Percentiles rank a stretch among this genome's conserved stretches.
These are phyloP conservation scores for Acanthis flammea DNA, from an alignment of 2,797 vertebrate species.

Conservation along the genomic window DNA sequence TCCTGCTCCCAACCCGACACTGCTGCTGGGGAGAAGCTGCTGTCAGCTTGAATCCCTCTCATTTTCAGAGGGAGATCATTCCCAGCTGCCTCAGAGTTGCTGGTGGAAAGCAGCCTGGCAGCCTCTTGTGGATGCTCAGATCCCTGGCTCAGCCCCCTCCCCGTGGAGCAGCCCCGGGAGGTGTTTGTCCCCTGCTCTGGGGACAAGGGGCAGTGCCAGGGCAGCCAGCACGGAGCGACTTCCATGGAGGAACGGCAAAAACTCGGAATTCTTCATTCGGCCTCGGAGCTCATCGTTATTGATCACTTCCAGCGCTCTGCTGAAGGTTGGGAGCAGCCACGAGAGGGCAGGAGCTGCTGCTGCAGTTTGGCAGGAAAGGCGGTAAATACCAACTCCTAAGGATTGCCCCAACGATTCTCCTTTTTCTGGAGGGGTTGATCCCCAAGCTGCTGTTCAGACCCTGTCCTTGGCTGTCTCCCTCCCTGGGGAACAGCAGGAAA, in stretches of 20 bases:
- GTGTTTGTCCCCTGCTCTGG: not conserved
- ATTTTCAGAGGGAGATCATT: not conserved
- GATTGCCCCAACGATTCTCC: not conserved
- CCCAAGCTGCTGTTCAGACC: not conserved
- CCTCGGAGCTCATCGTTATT: not conserved
- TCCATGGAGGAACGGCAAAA: not conserved
- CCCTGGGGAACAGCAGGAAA: accelerated
- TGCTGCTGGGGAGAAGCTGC: not conserved
- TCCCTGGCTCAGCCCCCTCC: not conserved
- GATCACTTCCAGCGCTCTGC: not conserved
- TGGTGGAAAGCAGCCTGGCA: not conserved
- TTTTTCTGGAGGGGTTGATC: not conserved
- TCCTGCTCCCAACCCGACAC: not conserved
- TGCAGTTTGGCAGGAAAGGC: not conserved
- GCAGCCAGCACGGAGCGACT: not conserved
- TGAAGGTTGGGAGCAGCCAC: not conserved
- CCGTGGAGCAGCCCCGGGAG: accelerated
- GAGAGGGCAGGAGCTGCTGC: conserved; percentile 22
- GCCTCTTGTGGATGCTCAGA: not conserved
- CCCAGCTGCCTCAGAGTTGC: not conserved
- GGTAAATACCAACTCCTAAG: not conserved
- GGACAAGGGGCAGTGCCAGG: not conserved
- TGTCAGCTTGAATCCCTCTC: not conserved
- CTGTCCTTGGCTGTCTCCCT: not conserved
- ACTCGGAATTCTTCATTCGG: not conserved